A percentile compares a stretch with the other conserved stretches of the same genome.
Evolutionary conservation across 2,113 vertebrate species (phyloP).

Genomic region (Ochotona princeps): DNA sequence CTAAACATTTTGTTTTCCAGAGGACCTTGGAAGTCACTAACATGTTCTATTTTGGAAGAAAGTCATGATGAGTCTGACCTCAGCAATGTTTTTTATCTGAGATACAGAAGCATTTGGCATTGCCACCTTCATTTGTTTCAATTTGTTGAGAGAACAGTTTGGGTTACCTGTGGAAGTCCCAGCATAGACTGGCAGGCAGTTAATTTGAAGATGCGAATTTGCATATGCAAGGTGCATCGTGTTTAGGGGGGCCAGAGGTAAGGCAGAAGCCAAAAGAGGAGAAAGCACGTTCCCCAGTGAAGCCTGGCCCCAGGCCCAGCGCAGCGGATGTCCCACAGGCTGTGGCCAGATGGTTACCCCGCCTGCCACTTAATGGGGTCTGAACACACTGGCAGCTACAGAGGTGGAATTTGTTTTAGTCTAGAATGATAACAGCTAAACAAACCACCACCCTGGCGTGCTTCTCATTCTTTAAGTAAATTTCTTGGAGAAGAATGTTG

Average conservation of each 20-base stretch:
- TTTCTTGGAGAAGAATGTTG: slow-evolving; percentile 70
- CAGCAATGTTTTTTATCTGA: slow-evolving; percentile 7
- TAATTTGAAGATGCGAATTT: background rate
- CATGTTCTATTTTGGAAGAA: slow-evolving; percentile 1
- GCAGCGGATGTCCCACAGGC: background rate
- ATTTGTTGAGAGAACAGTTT: background rate
- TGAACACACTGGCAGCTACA: slow-evolving; percentile 4
- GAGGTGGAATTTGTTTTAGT: background rate
- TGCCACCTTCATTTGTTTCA: slow-evolving; percentile 42
- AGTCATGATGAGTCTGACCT: slow-evolving; percentile 44
- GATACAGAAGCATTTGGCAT: slow-evolving; percentile 12
- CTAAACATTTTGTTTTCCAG: background rate
- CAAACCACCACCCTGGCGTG: slow-evolving; percentile 65
- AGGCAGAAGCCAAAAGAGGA: background rate
- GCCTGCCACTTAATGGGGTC: background rate
- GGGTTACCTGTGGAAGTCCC: background rate
- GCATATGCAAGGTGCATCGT: background rate
- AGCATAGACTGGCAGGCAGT: background rate
- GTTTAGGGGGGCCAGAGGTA: background rate
- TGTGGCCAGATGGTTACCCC: fast-evolving
- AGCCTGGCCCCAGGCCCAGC: background rate
- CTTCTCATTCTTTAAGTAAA: slow-evolving; percentile 80
- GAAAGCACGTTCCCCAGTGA: background rate
- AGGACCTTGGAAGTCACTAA: background rate
- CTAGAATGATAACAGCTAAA: slow-evolving; percentile 56